phyloP scores from a whole-genome alignment of 2,797 vertebrate genomes.

The Argentina silus region DNA sequence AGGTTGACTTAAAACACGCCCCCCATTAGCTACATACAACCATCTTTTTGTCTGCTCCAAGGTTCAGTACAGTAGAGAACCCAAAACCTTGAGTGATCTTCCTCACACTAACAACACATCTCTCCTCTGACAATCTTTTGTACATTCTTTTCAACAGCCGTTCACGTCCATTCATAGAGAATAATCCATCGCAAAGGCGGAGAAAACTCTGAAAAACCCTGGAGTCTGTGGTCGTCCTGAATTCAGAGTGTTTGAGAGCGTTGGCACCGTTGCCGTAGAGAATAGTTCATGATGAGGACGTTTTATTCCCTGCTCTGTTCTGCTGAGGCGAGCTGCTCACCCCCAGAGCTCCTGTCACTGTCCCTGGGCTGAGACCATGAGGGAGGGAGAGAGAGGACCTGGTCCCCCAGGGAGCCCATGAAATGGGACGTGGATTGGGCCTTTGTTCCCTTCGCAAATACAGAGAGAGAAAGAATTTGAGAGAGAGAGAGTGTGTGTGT shows the following conservation, averaged over 20 bases:
- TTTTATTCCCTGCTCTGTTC: conserved; percentile 47
- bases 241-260: conserved; percentile 37
- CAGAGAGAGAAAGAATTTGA: conserved; percentile 32
- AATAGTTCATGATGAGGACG: conserved; percentile 68
- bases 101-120: background rate
- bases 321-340: conserved; percentile 49
- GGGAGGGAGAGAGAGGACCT: conserved; percentile 17
- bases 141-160: conserved; percentile 11
- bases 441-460: conserved; percentile 66
- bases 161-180: conserved; percentile 37
- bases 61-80: background rate
- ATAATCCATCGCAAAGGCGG: conserved; percentile 44
- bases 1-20: no score
- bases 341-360: conserved; percentile 42
- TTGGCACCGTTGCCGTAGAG: conserved; percentile 48
- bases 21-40: no score
- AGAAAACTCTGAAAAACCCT: conserved; percentile 55
- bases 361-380: conserved; percentile 43
- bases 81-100: background rate
- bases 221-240: conserved; percentile 59
- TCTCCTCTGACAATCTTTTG: background rate
- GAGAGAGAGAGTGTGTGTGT: background rate
- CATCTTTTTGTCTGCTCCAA: no score
- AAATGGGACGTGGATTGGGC: conserved; percentile 35
- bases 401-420: conserved; percentile 44